Conservation (phyloP, 2,797 vertebrate genomes). For the Sebastes diaconus region DNA sequence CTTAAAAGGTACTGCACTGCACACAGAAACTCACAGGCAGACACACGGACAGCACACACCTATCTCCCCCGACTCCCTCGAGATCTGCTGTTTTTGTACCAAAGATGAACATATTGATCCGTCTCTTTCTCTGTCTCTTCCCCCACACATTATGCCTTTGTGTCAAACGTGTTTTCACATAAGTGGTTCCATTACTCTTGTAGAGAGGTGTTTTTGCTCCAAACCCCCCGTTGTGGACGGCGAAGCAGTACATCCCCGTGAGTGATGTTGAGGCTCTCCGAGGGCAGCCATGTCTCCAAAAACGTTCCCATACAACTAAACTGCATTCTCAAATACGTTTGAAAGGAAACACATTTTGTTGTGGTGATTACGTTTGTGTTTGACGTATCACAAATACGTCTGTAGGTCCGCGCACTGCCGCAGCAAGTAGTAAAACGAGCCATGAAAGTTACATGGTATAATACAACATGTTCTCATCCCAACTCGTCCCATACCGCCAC, state of each 20-base stretch:
- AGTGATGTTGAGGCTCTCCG: neutral
- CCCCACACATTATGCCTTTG: neutral
- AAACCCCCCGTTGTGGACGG: neutral
- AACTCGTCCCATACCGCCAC: too few species aligned
- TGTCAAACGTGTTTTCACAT: slow-evolving; percentile 1
- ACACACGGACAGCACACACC: slow-evolving; percentile 16
- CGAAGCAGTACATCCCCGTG: neutral
- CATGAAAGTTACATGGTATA: too few species aligned
- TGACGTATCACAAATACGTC: too few species aligned
- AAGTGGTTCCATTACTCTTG: neutral
- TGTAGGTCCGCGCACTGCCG: too few species aligned
- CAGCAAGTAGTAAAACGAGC: too few species aligned
- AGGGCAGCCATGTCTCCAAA: neutral
- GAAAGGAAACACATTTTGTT: too few species aligned
- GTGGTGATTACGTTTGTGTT: too few species aligned
- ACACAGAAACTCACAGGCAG: neutral
- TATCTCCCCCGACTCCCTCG: neutral
- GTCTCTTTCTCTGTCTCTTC: neutral
- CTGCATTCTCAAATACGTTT: too few species aligned
- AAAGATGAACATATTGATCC: slow-evolving; percentile 21
- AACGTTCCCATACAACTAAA: too few species aligned
- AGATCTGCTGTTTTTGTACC: slow-evolving; percentile 1
- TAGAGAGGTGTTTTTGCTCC: neutral
- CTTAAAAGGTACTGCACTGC: slow-evolving; percentile 15
- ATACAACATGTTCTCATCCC: too few species aligned